Evolutionary conservation across 2,888 invertebrate genomes (phyloP).

Genomic region (Conomelus anceps): DNA sequence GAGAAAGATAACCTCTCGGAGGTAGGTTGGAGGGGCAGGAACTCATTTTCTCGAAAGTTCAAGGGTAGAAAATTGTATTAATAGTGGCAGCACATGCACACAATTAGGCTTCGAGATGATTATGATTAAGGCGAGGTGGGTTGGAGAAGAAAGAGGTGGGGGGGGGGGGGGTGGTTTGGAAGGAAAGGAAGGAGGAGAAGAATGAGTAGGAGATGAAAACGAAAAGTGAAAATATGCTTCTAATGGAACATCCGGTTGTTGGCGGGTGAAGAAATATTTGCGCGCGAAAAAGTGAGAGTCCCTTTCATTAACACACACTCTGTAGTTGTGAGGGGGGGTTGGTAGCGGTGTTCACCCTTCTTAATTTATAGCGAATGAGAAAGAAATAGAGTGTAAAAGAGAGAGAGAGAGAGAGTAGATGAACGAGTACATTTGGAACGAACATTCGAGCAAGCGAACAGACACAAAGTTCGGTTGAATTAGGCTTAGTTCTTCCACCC

Average conservation of each 20-base stretch:
- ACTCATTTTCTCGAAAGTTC: not conserved
- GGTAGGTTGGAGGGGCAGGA: not conserved
- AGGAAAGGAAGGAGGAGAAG: not conserved
- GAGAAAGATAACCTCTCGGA: not conserved
- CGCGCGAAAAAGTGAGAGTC: not conserved
- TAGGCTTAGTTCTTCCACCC: not conserved
- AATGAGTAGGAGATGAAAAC: not conserved
- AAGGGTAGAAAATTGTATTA: not conserved
- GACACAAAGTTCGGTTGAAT: too few relatives aligned
- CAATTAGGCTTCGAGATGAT: slow-evolving; percentile 5
- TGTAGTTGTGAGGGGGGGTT: not conserved
- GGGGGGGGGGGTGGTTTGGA: not conserved
- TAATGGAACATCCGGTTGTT: not conserved
- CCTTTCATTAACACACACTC: not conserved
- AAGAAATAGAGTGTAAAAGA: not conserved
- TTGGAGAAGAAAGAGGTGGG: too few relatives aligned
- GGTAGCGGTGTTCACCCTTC: not conserved
- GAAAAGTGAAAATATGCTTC: not conserved
- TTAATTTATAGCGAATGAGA: not conserved
- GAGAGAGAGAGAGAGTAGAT: not conserved
- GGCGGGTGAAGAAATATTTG: not conserved
- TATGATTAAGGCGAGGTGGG: not conserved
- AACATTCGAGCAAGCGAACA: not conserved
- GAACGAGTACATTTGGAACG: not conserved
- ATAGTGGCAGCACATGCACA: not conserved